phyloP scores from a whole-genome alignment of 2,113 vertebrate genomes.

The Vanacampus margaritifer region DNA sequence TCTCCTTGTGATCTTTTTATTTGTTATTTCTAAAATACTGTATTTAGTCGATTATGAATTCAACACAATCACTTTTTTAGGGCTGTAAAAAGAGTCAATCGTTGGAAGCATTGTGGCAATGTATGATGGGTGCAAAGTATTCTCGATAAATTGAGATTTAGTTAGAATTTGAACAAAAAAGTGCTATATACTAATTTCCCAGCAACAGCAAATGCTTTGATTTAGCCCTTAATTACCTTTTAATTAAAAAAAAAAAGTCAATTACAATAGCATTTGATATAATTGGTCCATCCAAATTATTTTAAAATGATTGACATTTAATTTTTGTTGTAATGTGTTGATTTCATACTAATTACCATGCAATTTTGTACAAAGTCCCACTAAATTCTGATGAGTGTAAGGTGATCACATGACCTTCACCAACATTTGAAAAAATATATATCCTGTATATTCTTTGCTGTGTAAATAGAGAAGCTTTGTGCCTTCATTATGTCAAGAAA shows the following conservation, averaged over 20 bases:
- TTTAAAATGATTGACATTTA: neutral
- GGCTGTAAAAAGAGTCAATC: conserved; percentile 30
- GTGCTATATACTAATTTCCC: neutral
- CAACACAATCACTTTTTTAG: conserved; percentile 27
- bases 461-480: conserved; percentile 56
- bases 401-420: conserved; percentile 8
- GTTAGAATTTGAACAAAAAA: neutral
- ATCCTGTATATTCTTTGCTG: conserved; percentile 4
- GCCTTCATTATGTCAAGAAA: conserved; percentile 57
- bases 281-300: neutral
- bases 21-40: conserved; percentile 12
- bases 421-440: neutral
- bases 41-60: conserved; percentile 35
- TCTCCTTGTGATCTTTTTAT: conserved; percentile 23
- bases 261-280: neutral
- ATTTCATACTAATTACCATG: neutral
- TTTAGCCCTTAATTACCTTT: neutral
- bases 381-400: neutral
- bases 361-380: conserved; percentile 9
- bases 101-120: neutral
- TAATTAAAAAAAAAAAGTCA: neutral
- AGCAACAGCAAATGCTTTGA: too few relatives aligned
- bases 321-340: neutral
- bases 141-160: neutral
- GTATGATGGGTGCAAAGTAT: conserved; percentile 10